Conservation (phyloP, 2,888 invertebrate genomes). For the Meliscaeva auricollis region DNA sequence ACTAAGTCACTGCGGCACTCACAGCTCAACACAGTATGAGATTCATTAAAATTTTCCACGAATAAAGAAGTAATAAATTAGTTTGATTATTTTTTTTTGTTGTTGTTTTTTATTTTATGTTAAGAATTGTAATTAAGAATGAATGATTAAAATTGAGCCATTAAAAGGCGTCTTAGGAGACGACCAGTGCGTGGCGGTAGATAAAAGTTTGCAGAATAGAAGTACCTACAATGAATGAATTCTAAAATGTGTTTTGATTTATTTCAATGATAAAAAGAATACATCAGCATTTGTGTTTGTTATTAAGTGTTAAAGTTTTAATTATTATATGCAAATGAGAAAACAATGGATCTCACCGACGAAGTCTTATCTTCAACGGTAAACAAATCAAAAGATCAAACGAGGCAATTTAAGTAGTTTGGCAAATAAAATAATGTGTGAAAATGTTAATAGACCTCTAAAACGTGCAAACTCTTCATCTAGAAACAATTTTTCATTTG, state of each 20-base stretch:
- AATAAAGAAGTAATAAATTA: conserved; percentile 42
- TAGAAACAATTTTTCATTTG: no score
- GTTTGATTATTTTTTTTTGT: conserved; percentile 2
- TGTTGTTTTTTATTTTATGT: not conserved
- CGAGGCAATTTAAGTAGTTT: no score
- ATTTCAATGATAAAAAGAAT: not conserved
- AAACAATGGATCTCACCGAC: not conserved
- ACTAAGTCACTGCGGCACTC: not conserved
- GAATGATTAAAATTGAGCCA: conserved; percentile 32
- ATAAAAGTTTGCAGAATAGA: not conserved
- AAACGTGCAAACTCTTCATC: no score
- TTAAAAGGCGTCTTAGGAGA: conserved; percentile 8
- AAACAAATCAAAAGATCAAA: no score
- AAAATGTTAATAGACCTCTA: no score
- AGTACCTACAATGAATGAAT: not conserved
- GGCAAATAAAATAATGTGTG: no score
- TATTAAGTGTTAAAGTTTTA: conserved; percentile 1
- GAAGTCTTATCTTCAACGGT: no score
- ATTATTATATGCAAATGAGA: not conserved
- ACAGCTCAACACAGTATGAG: not conserved
- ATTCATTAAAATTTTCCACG: conserved; percentile 48
- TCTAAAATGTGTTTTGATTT: conserved; percentile 8
- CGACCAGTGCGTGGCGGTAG: no score
- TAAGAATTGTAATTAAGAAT: conserved; percentile 15
- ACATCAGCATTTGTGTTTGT: not conserved